phyloP scores from a whole-genome alignment of 2,888 invertebrate genomes.

The Anagyrus pseudococci region DNA sequence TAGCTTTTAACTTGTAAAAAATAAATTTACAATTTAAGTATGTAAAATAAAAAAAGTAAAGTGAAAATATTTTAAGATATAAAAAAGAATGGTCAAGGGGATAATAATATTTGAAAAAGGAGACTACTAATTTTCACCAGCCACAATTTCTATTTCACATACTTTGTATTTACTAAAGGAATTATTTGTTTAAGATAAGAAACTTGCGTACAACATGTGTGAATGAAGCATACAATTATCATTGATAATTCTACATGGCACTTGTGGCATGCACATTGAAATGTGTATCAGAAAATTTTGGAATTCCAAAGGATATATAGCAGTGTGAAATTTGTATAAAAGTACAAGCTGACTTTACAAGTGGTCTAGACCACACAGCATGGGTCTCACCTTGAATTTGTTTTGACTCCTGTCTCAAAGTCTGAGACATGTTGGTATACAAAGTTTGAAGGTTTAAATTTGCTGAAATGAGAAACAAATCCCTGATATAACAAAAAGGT shows the following conservation, averaged over 20 bases:
- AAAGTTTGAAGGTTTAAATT: slow-evolving; percentile 66
- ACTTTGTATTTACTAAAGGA: slow-evolving; percentile 36
- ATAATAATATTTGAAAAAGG: slow-evolving; percentile 14
- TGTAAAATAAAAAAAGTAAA: slow-evolving; percentile 13
- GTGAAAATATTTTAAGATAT: slow-evolving; percentile 11
- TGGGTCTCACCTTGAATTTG: slow-evolving; percentile 66
- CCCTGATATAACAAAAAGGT: slow-evolving; percentile 55
- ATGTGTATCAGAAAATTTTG: slow-evolving; percentile 41
- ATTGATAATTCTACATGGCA: slow-evolving; percentile 55
- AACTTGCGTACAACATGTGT: slow-evolving; percentile 46
- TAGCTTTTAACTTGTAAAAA: slow-evolving; percentile 5
- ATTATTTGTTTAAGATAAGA: slow-evolving; percentile 18
- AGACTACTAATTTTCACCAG: slow-evolving; percentile 41
- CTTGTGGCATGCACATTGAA: slow-evolving; percentile 56
- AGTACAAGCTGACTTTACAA: slow-evolving; percentile 56
- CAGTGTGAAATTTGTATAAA: slow-evolving; percentile 50
- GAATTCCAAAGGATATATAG: slow-evolving; percentile 49
- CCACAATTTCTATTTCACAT: slow-evolving; percentile 30
- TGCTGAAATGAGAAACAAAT: slow-evolving; percentile 67
- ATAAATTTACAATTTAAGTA: neutral
- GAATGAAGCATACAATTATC: slow-evolving; percentile 52
- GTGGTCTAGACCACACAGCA: slow-evolving; percentile 57
- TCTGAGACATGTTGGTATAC: slow-evolving; percentile 68
- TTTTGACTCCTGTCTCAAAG: slow-evolving; percentile 66
- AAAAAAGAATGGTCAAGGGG: slow-evolving; percentile 5